Base-by-base conservation (phyloP, 2,113 vertebrate species). In the Myiozetetes cayanensis region DNA sequence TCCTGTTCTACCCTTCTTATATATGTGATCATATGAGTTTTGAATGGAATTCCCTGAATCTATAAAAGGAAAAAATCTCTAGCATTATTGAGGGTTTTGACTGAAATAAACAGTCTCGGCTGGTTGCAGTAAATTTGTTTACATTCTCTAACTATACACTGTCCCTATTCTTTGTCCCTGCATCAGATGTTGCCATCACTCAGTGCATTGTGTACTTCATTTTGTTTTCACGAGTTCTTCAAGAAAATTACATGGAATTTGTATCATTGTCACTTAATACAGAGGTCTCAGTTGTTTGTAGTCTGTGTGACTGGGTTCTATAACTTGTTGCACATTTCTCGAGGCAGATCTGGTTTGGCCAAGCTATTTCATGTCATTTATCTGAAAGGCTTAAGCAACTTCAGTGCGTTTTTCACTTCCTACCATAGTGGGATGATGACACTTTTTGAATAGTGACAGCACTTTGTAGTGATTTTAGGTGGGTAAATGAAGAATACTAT, bases 181-280 rank as follows among this genome's bases (percentile, higher is more conserved):
- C 53, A 79, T 89, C 70, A 92, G 88, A 76, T 86, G 91, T 96
- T 95, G 74, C 83, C 88, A 91, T 95, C 76, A 55, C 76, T 91
- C 93, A 95, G 93, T 94, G 79, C 84, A 80, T 93, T 74, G 72
- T 93, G 80, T 96, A 70, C 44, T 65, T 97, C 96, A 93, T 96
- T 82, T 89, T 97, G 95, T 97, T 96, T 66, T 85, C 86, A 85
- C 93, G 92, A 95, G 91, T 88, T 90, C 70, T 84, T 94, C 50
- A 13, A 68, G 80, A 93, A 82, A 84, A 41, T 31, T 33, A 50
- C 2, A 5, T 91, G 77, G 77, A 65, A 23, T 89, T 76, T 72
- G 50, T 79, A 35, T 74, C 35, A 50, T 73, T 77, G 27, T 84
- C 49, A 12, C 65, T 62, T 75, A 92, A 31, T 37, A 17, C 17